A percentile compares a stretch with the other conserved stretches of the same genome.
Evolutionary conservation across 2,113 vertebrate genomes (phyloP).

Genomic region (Ailurus styani): DNA sequence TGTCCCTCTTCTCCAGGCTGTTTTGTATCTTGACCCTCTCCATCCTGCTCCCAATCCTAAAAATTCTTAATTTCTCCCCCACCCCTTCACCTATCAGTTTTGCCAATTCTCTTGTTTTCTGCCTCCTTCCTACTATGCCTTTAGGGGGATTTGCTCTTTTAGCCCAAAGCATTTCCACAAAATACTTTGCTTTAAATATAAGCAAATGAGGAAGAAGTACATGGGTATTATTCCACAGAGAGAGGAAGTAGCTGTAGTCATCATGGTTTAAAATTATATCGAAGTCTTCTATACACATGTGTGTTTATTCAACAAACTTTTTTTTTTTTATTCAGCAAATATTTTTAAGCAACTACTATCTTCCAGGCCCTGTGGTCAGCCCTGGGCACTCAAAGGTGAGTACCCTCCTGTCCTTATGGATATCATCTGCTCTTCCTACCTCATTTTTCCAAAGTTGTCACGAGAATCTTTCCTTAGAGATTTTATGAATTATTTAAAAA

Average conservation of each 20-base stretch:
- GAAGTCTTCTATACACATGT: not conserved
- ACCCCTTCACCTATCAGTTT: not conserved
- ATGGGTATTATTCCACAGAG: not conserved
- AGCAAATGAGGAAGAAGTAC: not conserved
- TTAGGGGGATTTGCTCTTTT: not conserved
- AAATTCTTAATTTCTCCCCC: not conserved
- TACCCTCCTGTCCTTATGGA: not conserved
- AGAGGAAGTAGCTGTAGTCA: not conserved
- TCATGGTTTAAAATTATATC: not conserved
- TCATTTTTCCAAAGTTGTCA: not conserved
- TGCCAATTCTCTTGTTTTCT: not conserved
- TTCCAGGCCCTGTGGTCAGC: not conserved
- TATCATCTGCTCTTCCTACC: not conserved
- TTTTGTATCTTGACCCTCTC: not conserved
- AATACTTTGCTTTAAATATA: not conserved
- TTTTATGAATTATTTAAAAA: not conserved
- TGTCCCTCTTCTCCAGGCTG: fast-evolving
- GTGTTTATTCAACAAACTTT: not conserved
- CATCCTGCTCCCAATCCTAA: not conserved
- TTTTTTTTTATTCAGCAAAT: not conserved
- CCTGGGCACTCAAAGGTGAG: not conserved
- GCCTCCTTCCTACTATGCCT: not conserved
- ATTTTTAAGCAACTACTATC: not conserved
- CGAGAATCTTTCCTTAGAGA: not conserved
- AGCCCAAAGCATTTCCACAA: not conserved